Conservation (phyloP, 2,797 vertebrate species). For the Chlorospingus semifuscus region DNA sequence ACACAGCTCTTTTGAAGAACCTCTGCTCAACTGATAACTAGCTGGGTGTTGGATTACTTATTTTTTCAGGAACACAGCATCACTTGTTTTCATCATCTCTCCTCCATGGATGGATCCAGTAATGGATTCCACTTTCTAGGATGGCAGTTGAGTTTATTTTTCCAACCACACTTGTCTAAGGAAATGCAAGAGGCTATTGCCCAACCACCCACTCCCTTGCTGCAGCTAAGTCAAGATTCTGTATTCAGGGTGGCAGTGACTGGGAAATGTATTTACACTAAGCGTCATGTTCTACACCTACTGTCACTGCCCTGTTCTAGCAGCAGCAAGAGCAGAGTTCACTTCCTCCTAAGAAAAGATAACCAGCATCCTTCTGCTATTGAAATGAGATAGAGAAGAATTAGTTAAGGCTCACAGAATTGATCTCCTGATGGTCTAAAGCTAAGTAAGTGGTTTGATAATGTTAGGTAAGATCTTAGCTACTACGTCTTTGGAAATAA, state of each 20-base stretch:
- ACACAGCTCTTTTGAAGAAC: not conserved
- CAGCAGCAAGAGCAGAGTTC: not conserved
- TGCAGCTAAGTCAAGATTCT: not conserved
- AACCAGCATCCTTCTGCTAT: not conserved
- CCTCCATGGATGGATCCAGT: not conserved
- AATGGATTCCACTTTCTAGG: not conserved
- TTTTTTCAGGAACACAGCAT: not conserved
- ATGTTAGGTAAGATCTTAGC: not conserved
- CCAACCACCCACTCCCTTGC: rapidly evolving
- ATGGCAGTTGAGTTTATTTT: not conserved
- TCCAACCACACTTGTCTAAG: not conserved
- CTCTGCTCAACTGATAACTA: not conserved
- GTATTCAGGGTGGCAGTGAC: not conserved
- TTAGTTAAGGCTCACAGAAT: not conserved
- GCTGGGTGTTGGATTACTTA: not conserved
- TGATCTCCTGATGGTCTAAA: not conserved
- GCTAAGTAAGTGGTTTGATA: not conserved
- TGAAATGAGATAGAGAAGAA: not conserved
- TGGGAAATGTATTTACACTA: not conserved
- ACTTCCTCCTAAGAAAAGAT: not conserved
- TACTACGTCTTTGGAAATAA: not conserved
- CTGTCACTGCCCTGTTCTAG: not conserved
- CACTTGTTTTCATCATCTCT: not conserved
- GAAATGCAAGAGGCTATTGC: not conserved
- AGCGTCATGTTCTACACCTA: not conserved